phyloP scores from a whole-genome alignment of 2,113 vertebrate genomes.

The Leptobrachium ailaonicum region DNA sequence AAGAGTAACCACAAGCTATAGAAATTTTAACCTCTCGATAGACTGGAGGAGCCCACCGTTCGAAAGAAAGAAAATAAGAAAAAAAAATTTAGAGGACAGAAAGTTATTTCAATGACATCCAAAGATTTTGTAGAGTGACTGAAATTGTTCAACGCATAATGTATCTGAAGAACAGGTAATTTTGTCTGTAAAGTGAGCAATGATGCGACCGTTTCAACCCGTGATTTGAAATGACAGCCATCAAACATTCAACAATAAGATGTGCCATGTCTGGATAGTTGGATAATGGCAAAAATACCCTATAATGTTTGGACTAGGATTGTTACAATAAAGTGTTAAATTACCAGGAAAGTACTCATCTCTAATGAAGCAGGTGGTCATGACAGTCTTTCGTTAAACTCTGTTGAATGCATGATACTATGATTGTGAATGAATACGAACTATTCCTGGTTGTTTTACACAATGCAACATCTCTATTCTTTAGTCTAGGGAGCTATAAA shows the following conservation, averaged over 20 bases:
- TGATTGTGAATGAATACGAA: slow-evolving; percentile 3
- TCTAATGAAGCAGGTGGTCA: slow-evolving; percentile 29
- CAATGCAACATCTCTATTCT: neutral
- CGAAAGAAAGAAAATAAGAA: slow-evolving; percentile 4
- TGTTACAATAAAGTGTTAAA: slow-evolving; percentile 11
- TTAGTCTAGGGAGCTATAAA: no score
- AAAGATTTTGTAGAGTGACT: slow-evolving; percentile 26
- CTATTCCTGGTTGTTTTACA: neutral
- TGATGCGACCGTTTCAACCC: slow-evolving; percentile 31
- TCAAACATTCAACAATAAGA: slow-evolving; percentile 20
- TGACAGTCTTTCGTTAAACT: slow-evolving; percentile 32
- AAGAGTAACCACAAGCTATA: slow-evolving; percentile 60
- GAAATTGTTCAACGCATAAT: slow-evolving; percentile 7
- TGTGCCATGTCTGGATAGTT: slow-evolving; percentile 17
- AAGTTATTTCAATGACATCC: slow-evolving; percentile 38
- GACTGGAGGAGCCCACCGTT: slow-evolving; percentile 13
- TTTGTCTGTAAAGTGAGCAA: slow-evolving; percentile 28
- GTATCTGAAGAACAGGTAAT: slow-evolving; percentile 20
- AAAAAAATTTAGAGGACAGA: neutral
- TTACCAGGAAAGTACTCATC: neutral
- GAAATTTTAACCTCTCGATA: slow-evolving; percentile 37
- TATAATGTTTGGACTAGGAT: slow-evolving; percentile 20
- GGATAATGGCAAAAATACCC: slow-evolving; percentile 27
- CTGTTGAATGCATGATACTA: slow-evolving; percentile 1
- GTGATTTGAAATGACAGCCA: slow-evolving; percentile 14